phyloP scores from a whole-genome alignment of 1,140 invertebrate genomes.

The Manduca sexta region DNA sequence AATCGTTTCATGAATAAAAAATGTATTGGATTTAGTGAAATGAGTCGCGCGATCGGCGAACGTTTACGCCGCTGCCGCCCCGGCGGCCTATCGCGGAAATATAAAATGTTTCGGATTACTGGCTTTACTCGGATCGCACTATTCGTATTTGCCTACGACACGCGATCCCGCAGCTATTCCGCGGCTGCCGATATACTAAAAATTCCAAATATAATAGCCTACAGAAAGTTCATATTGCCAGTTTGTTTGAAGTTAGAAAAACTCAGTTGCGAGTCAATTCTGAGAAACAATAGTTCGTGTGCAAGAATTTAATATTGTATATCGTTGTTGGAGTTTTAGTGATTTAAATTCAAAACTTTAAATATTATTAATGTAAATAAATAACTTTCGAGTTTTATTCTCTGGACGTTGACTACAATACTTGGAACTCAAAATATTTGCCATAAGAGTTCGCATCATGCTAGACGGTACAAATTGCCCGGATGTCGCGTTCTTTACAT shows the following conservation, averaged over 20 bases:
- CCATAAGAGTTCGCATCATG: too few species aligned
- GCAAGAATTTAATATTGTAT: too few species aligned
- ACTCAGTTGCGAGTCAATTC: too few species aligned
- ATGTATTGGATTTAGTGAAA: slow-evolving; percentile 72
- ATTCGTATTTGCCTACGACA: slow-evolving; percentile 18
- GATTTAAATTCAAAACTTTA: too few species aligned
- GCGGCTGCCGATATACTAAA: slow-evolving; percentile 9
- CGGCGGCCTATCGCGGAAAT: slow-evolving; percentile 43
- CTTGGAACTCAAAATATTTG: too few species aligned
- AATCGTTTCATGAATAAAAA: slow-evolving; percentile 73
- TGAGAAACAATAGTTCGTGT: too few species aligned
- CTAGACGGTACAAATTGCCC: neutral
- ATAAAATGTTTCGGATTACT: slow-evolving; percentile 50
- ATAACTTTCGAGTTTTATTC: too few species aligned
- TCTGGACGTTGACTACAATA: too few species aligned
- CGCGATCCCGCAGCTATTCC: slow-evolving; percentile 18
- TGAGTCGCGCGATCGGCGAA: slow-evolving; percentile 48
- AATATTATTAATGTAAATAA: too few species aligned
- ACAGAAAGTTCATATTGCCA: too few species aligned
- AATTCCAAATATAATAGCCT: neutral
- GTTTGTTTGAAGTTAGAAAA: too few species aligned
- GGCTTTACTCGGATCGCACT: slow-evolving; percentile 34
- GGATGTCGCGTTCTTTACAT: neutral
- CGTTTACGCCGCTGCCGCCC: slow-evolving; percentile 34
- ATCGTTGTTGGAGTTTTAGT: too few species aligned